A percentile compares a stretch with the other conserved stretches of the same genome.
phyloP scores from a whole-genome alignment of 92 coral and sea anemone species.

The Isaurus tuberculatus region DNA sequence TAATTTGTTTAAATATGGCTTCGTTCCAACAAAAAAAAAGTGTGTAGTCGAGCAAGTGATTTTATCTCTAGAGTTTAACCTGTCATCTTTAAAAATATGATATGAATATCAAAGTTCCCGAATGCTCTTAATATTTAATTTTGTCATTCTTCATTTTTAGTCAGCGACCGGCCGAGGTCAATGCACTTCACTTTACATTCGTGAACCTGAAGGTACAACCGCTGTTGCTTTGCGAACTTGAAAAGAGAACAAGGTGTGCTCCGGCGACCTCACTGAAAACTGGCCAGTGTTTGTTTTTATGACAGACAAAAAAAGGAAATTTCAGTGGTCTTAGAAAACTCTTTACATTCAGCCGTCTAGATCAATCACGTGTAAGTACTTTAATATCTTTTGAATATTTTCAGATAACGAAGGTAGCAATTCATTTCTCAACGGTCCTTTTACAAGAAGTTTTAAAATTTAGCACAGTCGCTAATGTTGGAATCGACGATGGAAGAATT shows the following conservation, averaged over 20 bases:
- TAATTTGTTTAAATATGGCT: neutral
- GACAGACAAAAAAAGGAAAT: neutral
- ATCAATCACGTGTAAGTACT: neutral
- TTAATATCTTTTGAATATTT: neutral
- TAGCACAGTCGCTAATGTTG: too few species aligned
- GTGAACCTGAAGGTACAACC: neutral
- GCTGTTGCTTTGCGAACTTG: neutral
- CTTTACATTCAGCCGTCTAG: neutral
- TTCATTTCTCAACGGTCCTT: too few species aligned
- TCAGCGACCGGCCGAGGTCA: conserved; percentile 24
- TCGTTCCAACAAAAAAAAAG: neutral
- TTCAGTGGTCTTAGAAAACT: neutral
- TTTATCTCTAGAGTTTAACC: neutral
- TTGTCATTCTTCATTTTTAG: neutral
- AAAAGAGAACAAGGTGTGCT: neutral
- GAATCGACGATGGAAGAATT: neutral
- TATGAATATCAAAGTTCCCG: conserved; percentile 16
- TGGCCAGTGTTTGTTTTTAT: neutral
- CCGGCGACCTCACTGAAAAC: neutral
- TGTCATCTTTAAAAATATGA: conserved; percentile 18
- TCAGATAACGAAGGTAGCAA: too few species aligned
- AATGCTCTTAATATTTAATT: conserved; percentile 34
- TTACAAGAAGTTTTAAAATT: too few species aligned
- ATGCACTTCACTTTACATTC: neutral
- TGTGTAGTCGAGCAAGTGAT: neutral